Conservation (phyloP, 2,113 vertebrate species). For the Jaculus jaculus region DNA sequence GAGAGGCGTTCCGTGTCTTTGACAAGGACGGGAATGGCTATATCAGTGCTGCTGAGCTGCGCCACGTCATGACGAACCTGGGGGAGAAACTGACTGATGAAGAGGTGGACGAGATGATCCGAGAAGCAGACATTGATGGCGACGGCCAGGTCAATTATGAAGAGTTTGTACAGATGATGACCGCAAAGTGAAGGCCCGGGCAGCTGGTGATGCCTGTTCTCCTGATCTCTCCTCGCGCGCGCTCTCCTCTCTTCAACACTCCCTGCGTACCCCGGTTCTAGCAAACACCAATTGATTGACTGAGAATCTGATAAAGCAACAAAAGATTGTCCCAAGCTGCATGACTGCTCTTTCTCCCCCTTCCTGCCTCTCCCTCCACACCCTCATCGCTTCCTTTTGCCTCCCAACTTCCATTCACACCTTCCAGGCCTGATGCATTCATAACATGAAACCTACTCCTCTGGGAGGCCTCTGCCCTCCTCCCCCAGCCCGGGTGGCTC, state of each 20-base stretch:
- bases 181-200: slow-evolving; percentile 90
- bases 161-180: slow-evolving; percentile 98
- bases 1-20: slow-evolving; percentile 94
- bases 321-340: slow-evolving; percentile 89
- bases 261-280: slow-evolving; percentile 85
- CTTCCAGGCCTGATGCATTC: slow-evolving; percentile 30
- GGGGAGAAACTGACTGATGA: slow-evolving; percentile 94
- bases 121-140: slow-evolving; percentile 93
- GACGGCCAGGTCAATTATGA: slow-evolving; percentile 96
- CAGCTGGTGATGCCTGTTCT: slow-evolving; percentile 89
- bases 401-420: not conserved
- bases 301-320: slow-evolving; percentile 87
- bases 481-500: slow-evolving; percentile 61
- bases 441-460: not conserved
- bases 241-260: slow-evolving; percentile 78
- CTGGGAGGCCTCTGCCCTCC: slow-evolving; percentile 45
- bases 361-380: not conserved
- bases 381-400: slow-evolving; percentile 5
- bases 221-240: slow-evolving; percentile 83
- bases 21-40: slow-evolving; percentile 95
- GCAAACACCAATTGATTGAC: slow-evolving; percentile 83
- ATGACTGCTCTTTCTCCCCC: slow-evolving; percentile 81
- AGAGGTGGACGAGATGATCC: slow-evolving; percentile 95
- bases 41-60: slow-evolving; percentile 92
- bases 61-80: slow-evolving; percentile 94